Percentiles rank a stretch among this genome's conserved stretches.
Conservation (phyloP, 2,888 invertebrate genomes). For the Apodemia mormo region DNA sequence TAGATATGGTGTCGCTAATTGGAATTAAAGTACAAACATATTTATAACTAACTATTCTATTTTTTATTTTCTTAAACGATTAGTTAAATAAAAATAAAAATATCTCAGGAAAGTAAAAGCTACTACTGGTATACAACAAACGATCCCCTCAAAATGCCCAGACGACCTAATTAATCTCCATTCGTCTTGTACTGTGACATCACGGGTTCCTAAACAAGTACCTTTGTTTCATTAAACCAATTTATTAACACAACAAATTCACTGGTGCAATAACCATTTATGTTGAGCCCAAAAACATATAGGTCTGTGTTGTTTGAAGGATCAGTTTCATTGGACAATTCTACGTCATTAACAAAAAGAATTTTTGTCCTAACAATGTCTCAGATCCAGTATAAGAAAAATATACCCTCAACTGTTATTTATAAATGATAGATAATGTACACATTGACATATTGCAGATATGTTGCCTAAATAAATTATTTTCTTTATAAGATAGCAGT, state of each 20-base stretch:
- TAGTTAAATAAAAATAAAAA: background rate
- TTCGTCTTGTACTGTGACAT: conserved; percentile 7
- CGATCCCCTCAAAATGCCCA: background rate
- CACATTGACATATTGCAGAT: no score
- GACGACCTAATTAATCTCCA: conserved; percentile 4
- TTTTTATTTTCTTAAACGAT: no score
- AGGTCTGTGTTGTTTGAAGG: background rate
- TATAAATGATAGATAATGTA: no score
- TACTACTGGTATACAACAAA: background rate
- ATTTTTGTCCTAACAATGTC: no score
- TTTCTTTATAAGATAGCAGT: no score
- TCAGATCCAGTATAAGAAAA: no score
- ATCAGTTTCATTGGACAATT: background rate
- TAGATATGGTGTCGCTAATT: no score
- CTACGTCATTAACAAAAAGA: background rate
- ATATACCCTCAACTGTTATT: no score
- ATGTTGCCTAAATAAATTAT: no score
- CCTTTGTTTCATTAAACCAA: conserved; percentile 10
- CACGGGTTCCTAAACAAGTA: conserved; percentile 13
- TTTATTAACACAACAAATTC: conserved; percentile 9
- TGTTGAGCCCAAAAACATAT: background rate
- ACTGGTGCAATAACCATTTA: background rate
- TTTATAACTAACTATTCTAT: no score
- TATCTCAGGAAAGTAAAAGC: background rate
- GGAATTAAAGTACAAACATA: no score